Base-by-base conservation (phyloP, 2,888 invertebrate genomes). In the Crocallis elinguaria region DNA sequence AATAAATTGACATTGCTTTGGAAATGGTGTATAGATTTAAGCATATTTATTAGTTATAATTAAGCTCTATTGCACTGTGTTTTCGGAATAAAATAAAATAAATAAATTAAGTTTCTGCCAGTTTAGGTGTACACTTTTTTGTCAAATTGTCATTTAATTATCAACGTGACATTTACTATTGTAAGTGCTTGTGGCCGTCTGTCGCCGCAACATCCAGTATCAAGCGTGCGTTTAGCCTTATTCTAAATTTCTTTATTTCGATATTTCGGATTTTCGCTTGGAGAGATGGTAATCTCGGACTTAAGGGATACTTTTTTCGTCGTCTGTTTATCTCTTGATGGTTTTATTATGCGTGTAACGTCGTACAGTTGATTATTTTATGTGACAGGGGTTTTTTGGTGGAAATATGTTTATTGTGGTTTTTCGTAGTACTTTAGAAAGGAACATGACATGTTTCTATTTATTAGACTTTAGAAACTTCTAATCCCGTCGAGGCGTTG, bases 251-350 rank as follows among this genome's bases (percentile, higher is more conserved):
- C 35, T 29, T 25, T 13, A 35, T 35, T 21, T 38, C 42, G 43
- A 44, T 44, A 38, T 46, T 42, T 32, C 9, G 32, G 36, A 48
- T 57, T 57, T 63, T 59, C 56, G 59, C 41, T 30, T 42, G 49
- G 51, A 57, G 58, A 65, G 61, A 72, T 72, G 66, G 73, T 68
- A 64, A 71, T 69, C 68, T 50, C 6, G 41, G 57, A 37, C 49
- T 67, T 62, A 66, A 38, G 17, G 49, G 55, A 56, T 55, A 59
- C 23, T 30, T 16, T 38, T 17, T 38, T 17, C 21, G 56, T 27
- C 45, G 19, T 45, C 49, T 58, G 50, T 69, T 68, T 72, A 67
- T 56, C 68, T 58, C 62, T 65, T 68, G 44, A 66, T 72, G 66
- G 62, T 64, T 66, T 58, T 71, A 60, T 67, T 60, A 67, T 71